Base-by-base conservation (phyloP, 2,797 vertebrate species). In the Acomys russatus region DNA sequence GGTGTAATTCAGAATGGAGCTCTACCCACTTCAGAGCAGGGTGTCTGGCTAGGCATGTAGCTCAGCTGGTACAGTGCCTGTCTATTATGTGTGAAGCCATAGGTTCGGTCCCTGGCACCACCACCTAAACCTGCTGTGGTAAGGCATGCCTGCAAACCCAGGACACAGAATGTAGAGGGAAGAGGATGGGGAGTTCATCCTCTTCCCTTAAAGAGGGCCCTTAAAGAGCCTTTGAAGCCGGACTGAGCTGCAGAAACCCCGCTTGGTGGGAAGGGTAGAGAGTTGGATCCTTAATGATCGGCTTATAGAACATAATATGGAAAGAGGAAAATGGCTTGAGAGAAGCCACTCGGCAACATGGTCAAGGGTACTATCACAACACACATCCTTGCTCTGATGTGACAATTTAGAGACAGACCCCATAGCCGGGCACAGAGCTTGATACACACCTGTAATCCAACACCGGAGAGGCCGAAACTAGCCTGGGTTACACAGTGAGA, bases 341-440 rank as follows among this genome's bases (percentile, higher is more conserved):
- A 95, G 44, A 91, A 66, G 73, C 83, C 12, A 20, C 73, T 59
- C 10, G 61, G 59, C 83, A 54, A 30, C 33, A 79, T 33, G 25
- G 88, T 8, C 2, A 1, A 64, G 28, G 51, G 6, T 30, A 85
- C 44, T 64, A 30, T 66, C 56, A 64, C 30, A 64, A 5, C n/a
- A 18, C 59, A 66, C 56, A n/a, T 56, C 90, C 83, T 71, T 85
- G 38, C 87, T 54, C 66, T 3, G 23, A 66, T 44, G 6, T 77
- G 61, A 88, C 63, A 77, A 25, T 64, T 95, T 68, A 93, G n/a
- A 61, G 86, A 92, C 73, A 88, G 20, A 83, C 28, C 70, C 17
- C 83, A 35, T 88, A 74, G 22, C 51, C 49, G 56, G 30, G 49
- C 84, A 54, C 11, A 51, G 51, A 5, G 22, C 35, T 25, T 10